These are phyloP conservation scores for Gortyna flavago DNA, from an alignment of 2,888 invertebrate species.

Conservation along the genomic window DNA sequence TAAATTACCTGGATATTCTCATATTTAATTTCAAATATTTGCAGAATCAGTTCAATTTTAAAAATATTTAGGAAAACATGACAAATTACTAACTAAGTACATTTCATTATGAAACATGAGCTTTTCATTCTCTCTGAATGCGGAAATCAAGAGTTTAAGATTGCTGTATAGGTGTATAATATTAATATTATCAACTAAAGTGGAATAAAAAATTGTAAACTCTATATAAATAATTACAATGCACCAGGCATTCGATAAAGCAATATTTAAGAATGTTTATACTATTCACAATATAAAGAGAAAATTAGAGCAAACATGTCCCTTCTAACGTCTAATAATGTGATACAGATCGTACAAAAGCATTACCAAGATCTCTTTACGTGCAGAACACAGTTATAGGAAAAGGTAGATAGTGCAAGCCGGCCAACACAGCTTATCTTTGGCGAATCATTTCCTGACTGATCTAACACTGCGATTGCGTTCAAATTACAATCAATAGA, in stretches of 20 bases:
- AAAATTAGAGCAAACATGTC: slow-evolving; percentile 78
- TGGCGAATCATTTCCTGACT: slow-evolving; percentile 14
- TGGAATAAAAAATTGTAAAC: slow-evolving; percentile 83
- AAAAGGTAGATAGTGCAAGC: slow-evolving; percentile 21
- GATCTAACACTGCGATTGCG: not conserved
- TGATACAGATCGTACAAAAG: slow-evolving; percentile 80
- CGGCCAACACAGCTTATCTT: not conserved
- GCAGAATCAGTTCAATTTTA: slow-evolving; percentile 71
- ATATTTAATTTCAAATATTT: slow-evolving; percentile 56
- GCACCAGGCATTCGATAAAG: slow-evolving; percentile 82
- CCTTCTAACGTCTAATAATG: slow-evolving; percentile 78
- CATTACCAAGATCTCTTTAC: slow-evolving; percentile 71
- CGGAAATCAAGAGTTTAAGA: slow-evolving; percentile 62
- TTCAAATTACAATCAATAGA: slow-evolving; percentile 14
- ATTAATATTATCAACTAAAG: slow-evolving; percentile 75
- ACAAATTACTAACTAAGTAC: slow-evolving; percentile 78
- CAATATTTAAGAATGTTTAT: slow-evolving; percentile 76
- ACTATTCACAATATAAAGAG: slow-evolving; percentile 83
- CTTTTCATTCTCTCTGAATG: slow-evolving; percentile 74
- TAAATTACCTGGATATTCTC: slow-evolving; percentile 60
- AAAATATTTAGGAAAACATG: slow-evolving; percentile 67
- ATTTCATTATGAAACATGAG: slow-evolving; percentile 81
- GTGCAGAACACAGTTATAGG: slow-evolving; percentile 57
- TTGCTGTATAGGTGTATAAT: slow-evolving; percentile 74
- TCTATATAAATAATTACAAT: slow-evolving; percentile 83